These are phyloP conservation scores for Bruchidius siliquastri DNA, from an alignment of 2,888 invertebrate species.

Conservation along the genomic window DNA sequence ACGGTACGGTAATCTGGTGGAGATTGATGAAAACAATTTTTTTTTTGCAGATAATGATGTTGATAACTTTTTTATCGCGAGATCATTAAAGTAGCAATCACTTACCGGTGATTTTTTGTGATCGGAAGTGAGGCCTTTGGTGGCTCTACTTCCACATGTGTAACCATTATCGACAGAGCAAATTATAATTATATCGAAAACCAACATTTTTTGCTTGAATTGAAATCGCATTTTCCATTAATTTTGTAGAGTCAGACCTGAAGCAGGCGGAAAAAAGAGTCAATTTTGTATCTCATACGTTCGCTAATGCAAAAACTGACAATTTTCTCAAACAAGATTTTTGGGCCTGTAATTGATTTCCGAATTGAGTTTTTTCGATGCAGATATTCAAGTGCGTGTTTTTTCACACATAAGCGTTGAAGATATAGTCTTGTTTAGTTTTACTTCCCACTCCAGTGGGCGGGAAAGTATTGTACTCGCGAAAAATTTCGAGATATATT, in stretches of 20 bases:
- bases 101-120: background rate
- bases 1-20: background rate
- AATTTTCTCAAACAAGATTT: background rate
- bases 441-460: too few relatives aligned
- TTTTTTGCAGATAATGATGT: background rate
- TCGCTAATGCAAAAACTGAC: background rate
- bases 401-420: too few relatives aligned
- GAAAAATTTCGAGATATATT: too few relatives aligned
- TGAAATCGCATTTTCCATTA: background rate
- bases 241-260: too few relatives aligned
- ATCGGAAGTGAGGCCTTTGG: background rate
- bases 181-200: background rate
- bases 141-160: background rate
- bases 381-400: too few relatives aligned
- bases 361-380: too few relatives aligned
- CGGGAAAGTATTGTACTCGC: too few relatives aligned
- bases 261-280: background rate
- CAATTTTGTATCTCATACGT: background rate
- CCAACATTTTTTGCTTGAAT: background rate
- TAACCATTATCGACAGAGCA: background rate
- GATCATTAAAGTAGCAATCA: background rate
- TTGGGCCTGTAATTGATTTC: too few relatives aligned
- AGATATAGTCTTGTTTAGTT: too few relatives aligned
- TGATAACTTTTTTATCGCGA: background rate
- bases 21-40: background rate